These are phyloP conservation scores for Sclerodermus sp. DNA, from an alignment of 2,888 invertebrate species.

Conservation along the genomic window DNA sequence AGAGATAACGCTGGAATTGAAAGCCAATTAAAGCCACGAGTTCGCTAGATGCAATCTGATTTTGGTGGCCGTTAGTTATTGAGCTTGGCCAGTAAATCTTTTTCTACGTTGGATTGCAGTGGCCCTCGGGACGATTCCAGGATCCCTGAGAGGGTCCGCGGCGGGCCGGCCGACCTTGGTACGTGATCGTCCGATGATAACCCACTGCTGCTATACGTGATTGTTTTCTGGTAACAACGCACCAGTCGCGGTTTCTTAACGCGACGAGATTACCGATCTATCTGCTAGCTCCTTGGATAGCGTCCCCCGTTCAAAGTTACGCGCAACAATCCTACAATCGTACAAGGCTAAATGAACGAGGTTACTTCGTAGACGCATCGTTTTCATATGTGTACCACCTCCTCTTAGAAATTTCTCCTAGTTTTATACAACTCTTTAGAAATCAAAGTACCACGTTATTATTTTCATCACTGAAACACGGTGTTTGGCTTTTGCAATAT, in stretches of 20 bases:
- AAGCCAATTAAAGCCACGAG: not conserved
- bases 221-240: conserved; percentile 8
- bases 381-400: no score
- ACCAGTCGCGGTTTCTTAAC: conserved; percentile 3
- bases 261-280: conserved; percentile 7
- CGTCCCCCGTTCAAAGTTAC: not conserved
- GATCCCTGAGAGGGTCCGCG: not conserved
- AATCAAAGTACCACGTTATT: no score
- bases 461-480: no score
- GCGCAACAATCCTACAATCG: no score
- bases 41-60: not conserved
- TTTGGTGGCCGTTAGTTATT: not conserved
- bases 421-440: no score
- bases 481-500: no score
- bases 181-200: conserved; percentile 4
- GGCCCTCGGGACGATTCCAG: no score
- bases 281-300: conserved; percentile 1
- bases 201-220: not conserved
- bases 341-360: no score
- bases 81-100: not conserved
- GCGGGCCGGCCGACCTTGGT: conserved; percentile 1
- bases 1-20: not conserved
- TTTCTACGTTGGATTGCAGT: not conserved
- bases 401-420: no score
- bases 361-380: no score